These are phyloP conservation scores for Holcopasites calliopsidis DNA, from an alignment of 1,140 invertebrate species.

Conservation along the genomic window DNA sequence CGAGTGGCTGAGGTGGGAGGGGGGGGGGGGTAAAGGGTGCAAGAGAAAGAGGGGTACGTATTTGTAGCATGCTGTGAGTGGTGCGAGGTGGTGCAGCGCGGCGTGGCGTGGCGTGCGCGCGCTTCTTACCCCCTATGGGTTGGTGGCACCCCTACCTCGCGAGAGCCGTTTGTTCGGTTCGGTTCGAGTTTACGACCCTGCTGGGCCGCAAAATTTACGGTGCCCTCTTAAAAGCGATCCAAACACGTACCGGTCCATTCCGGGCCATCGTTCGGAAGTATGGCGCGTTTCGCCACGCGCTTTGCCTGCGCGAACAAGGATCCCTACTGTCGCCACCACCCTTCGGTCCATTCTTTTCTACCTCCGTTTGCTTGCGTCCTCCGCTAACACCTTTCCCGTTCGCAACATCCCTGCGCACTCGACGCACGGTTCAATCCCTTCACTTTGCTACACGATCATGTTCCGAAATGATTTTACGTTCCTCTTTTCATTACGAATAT, in stretches of 20 bases:
- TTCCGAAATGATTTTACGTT: too few relatives aligned
- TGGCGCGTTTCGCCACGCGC: constrained; percentile 32
- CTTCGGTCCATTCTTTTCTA: neutral
- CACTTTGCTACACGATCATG: too few relatives aligned
- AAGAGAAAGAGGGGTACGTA: neutral
- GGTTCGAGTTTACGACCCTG: constrained; percentile 41
- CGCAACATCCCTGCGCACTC: neutral
- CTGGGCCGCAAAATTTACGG: constrained; percentile 58
- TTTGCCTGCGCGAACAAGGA: constrained; percentile 1
- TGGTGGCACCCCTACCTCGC: constrained; percentile 33
- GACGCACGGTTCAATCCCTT: constrained; percentile 3
- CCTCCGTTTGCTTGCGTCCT: neutral
- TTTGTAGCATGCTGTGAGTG: neutral
- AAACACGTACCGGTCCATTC: constrained; percentile 49
- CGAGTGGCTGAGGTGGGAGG: neutral
- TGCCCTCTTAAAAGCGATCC: constrained; percentile 50
- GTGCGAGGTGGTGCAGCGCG: neutral
- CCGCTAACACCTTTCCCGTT: neutral
- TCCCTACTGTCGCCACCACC: neutral
- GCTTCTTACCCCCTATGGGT: constrained; percentile 17
- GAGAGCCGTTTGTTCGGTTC: constrained; percentile 42
- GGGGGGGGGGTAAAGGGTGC: neutral
- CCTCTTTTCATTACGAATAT: too few relatives aligned
- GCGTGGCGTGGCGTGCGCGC: constrained; percentile 7
- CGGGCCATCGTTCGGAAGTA: neutral